Conservation (phyloP, 2,888 invertebrate species). For the Standfussiana lucernea region DNA sequence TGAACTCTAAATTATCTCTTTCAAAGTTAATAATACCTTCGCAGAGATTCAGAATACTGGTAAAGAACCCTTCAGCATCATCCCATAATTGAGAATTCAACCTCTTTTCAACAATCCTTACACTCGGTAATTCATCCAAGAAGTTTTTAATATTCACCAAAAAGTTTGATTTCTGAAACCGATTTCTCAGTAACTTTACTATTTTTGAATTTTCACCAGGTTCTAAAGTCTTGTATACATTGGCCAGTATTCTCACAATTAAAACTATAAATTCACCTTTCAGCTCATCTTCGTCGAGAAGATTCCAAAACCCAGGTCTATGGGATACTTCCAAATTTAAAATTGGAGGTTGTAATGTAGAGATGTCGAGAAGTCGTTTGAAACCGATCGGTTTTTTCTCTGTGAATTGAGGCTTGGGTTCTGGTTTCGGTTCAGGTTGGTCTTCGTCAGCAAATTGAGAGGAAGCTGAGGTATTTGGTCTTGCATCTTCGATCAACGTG, state of each 20-base stretch:
- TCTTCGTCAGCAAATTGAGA: slow-evolving; percentile 80
- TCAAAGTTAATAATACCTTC: slow-evolving; percentile 80
- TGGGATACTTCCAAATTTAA: slow-evolving; percentile 85
- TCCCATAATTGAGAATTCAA: slow-evolving; percentile 86
- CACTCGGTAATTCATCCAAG: slow-evolving; percentile 77
- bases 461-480: slow-evolving; percentile 60
- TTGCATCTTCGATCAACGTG: slow-evolving; percentile 81
- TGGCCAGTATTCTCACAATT: slow-evolving; percentile 84
- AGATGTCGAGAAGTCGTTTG: slow-evolving; percentile 84
- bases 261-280: slow-evolving; percentile 88
- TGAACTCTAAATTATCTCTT: slow-evolving; percentile 71
- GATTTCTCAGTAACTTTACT: slow-evolving; percentile 75
- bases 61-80: slow-evolving; percentile 83
- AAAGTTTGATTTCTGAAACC: slow-evolving; percentile 81
- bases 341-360: slow-evolving; percentile 80
- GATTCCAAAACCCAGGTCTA: slow-evolving; percentile 85
- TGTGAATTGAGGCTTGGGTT: slow-evolving; percentile 71
- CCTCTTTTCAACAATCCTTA: slow-evolving; percentile 82
- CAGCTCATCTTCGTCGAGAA: slow-evolving; percentile 81
- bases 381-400: slow-evolving; percentile 87
- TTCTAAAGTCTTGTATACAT: slow-evolving; percentile 80
- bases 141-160: slow-evolving; percentile 79
- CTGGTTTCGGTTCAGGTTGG: slow-evolving; percentile 65
- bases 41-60: slow-evolving; percentile 77
- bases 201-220: slow-evolving; percentile 81